Conservation (phyloP, 2,797 vertebrate species). For the Gadopsis bispinosus region DNA sequence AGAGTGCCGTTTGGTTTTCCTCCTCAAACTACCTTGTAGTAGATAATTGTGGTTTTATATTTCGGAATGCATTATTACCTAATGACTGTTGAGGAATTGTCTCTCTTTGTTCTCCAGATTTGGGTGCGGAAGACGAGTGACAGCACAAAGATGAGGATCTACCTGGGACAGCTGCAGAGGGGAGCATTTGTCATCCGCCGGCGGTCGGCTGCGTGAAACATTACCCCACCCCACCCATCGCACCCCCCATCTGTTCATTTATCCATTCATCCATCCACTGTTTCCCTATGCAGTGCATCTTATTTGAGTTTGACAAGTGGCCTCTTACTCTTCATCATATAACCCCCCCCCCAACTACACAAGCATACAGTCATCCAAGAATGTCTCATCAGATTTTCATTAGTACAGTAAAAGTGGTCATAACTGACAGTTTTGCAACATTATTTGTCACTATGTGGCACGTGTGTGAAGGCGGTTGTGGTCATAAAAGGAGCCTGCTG, state of each 20-base stretch:
- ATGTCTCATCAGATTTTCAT: conserved; percentile 14
- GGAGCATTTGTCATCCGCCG: conserved; percentile 98
- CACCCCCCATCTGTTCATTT: conserved; percentile 38
- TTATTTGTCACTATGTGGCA: conserved; percentile 70
- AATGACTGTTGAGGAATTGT: conserved; percentile 10
- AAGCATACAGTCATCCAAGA: conserved; percentile 2
- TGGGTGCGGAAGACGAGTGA: conserved; percentile 99
- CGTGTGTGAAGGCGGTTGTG: conserved; percentile 24
- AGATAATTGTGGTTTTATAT: neutral
- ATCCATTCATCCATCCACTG: conserved; percentile 19
- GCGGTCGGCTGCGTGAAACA: conserved; percentile 92
- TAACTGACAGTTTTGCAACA: conserved; percentile 33
- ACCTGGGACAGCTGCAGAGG: conserved; percentile 97
- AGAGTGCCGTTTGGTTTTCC: neutral
- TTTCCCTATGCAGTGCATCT: conserved; percentile 20
- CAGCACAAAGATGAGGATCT: conserved; percentile 99
- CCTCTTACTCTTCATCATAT: conserved; percentile 25
- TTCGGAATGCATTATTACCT: neutral
- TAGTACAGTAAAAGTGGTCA: conserved; percentile 17
- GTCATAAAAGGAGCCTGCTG: conserved; percentile 1
- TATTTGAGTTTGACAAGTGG: conserved; percentile 31
- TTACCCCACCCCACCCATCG: neutral
- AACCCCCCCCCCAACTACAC: neutral
- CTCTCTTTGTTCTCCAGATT: conserved; percentile 84
- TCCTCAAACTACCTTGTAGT: neutral